These are phyloP conservation scores for Pygmarrhopalites habei DNA, from an alignment of 1,140 invertebrate species.

Conservation along the genomic window DNA sequence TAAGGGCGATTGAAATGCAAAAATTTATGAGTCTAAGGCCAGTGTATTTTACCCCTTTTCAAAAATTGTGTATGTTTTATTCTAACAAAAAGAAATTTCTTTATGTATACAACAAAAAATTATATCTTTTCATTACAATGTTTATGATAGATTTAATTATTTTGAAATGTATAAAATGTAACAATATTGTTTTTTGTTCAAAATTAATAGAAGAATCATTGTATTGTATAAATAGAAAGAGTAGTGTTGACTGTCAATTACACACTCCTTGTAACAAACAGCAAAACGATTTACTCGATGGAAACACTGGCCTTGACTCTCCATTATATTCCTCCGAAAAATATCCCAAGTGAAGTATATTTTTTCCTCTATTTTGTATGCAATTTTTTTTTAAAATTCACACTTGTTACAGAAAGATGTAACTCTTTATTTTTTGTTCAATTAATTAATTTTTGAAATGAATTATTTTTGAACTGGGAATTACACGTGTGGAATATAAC, in stretches of 20 bases:
- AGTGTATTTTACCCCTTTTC: conserved; percentile 30
- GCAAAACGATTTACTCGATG: too few relatives aligned
- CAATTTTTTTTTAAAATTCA: conserved; percentile 1
- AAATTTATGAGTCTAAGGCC: conserved; percentile 32
- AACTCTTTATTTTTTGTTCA: not conserved
- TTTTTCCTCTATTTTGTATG: not conserved
- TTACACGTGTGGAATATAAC: conserved; percentile 10
- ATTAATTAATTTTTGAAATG: not conserved
- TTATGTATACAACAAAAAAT: too few relatives aligned
- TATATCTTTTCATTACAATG: too few relatives aligned
- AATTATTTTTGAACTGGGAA: not conserved
- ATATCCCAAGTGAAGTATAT: too few relatives aligned
- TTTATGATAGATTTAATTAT: not conserved
- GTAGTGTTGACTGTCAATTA: too few relatives aligned
- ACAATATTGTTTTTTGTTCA: not conserved
- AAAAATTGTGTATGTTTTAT: not conserved
- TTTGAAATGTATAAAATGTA: not conserved
- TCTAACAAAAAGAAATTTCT: not conserved
- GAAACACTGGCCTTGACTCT: conserved; percentile 38
- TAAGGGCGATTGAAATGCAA: conserved; percentile 40
- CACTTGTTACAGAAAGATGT: not conserved
- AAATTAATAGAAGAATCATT: too few relatives aligned
- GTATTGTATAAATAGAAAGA: too few relatives aligned
- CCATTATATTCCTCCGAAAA: conserved; percentile 23
- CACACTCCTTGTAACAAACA: too few relatives aligned